Base-by-base conservation (phyloP, 2,797 vertebrate species). In the Mormyrus hasselquistii region DNA sequence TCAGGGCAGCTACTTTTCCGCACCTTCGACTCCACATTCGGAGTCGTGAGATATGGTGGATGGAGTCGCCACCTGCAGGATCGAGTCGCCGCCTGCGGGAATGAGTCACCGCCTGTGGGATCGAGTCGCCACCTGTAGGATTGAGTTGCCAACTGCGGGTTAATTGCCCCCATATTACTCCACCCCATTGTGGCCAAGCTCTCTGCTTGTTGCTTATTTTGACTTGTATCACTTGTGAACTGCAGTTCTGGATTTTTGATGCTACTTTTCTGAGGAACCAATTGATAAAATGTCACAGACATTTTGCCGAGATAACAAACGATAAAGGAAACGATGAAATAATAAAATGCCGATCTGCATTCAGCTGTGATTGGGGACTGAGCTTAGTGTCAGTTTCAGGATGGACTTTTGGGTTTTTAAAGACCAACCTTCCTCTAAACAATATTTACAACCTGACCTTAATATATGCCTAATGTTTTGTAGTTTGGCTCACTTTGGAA, bases 271-370 rank as follows among this genome's bases (percentile, higher is more conserved):
- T 65, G 49, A 65, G 38, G 86, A 53, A 29, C 53, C 57, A 34
- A 89, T 91, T 86, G 44, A 89, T 89, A 82, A 88, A 89, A 84
- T 85, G 88, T 55, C 59, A 89, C 76, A 87, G 88, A 87, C 22
- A 34, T 38, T 57, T 38, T 57, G 88, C 47, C 29, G 84, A n/a
- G n/a, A 57, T 55, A 49, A 88, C 85, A 83, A 89, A 88, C 76
- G 88, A 79, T 84, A 87, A 87, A 76, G 52, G 79, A 90, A 69
- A 88, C 69, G 88, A 90, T 90, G n/a, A 82, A 89, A 90, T 22
- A 55, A 86, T 41, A 87, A 69, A 88, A 57, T 83, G 22, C 34
- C 76, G 49, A 10, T 62, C n/a, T 16, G 55, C 22, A 22, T 53
- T 73, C 29, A 57, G 9, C 52, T 59, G 12, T 19, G 41, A 52